Conservation (phyloP, 2,888 invertebrate genomes). For the Iphiclides podalirius region DNA sequence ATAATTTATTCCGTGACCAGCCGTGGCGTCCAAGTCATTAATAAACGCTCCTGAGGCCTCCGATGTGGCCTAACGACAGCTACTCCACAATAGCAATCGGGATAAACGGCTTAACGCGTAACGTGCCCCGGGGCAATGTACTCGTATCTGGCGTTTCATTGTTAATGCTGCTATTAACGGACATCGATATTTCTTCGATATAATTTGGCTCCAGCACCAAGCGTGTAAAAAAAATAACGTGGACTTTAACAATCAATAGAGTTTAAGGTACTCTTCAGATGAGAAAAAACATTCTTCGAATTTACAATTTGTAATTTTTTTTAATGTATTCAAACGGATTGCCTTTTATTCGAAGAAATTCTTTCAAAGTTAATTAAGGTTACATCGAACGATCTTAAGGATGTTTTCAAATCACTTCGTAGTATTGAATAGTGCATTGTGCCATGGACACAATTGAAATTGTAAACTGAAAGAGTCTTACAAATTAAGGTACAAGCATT, state of each 20-base stretch:
- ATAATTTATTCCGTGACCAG: neutral
- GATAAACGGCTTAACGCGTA: conserved; percentile 1
- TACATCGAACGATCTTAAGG: conserved; percentile 13
- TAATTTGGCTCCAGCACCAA: too few relatives aligned
- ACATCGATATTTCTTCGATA: too few relatives aligned
- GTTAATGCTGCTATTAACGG: neutral
- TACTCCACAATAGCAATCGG: neutral
- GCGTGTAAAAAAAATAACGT: too few relatives aligned
- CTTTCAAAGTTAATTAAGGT: conserved; percentile 14
- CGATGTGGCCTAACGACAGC: neutral
- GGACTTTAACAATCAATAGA: too few relatives aligned
- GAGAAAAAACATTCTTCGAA: too few relatives aligned
- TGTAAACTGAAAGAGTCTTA: conserved; percentile 16
- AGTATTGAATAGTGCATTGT: conserved; percentile 30
- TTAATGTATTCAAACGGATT: too few relatives aligned
- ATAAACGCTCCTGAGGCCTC: neutral
- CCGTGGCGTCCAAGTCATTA: neutral
- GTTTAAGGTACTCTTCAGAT: too few relatives aligned
- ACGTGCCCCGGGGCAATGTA: neutral
- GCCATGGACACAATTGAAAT: conserved; percentile 29
- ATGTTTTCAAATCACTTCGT: conserved; percentile 30
- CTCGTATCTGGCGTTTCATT: neutral
- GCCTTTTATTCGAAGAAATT: neutral
- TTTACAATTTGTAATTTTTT: too few relatives aligned
- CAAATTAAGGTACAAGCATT: conserved; percentile 24